Evolutionary conservation across 2,113 vertebrate genomes (phyloP).

Genomic region (Hipposideros armiger): DNA sequence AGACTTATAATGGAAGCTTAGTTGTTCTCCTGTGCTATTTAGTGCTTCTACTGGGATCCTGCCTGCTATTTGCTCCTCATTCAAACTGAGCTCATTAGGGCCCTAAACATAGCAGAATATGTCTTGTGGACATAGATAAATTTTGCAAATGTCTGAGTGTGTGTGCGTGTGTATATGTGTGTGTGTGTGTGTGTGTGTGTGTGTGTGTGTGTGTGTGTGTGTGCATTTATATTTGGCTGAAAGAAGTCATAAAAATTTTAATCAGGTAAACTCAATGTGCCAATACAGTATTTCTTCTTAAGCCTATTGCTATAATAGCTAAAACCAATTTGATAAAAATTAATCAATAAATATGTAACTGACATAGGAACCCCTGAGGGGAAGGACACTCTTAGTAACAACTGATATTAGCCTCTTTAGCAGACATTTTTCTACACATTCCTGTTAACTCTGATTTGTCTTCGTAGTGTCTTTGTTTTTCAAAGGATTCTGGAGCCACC

Average conservation of each 20-base stretch:
- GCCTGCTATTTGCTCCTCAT: not conserved
- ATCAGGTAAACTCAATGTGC: not conserved
- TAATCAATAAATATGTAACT: not conserved
- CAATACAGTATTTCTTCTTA: not conserved
- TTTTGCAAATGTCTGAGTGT: not conserved
- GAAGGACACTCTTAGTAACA: not conserved
- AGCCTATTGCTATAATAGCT: not conserved
- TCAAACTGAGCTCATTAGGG: not conserved
- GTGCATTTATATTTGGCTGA: not conserved
- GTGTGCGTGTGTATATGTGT: not conserved
- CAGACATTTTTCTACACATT: not conserved
- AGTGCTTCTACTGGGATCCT: not conserved
- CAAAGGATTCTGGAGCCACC: not conserved
- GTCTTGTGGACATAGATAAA: not conserved
- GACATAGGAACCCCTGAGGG: not conserved
- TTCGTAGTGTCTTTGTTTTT: not conserved
- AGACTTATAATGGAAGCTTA: not conserved
- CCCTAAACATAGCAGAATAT: not conserved
- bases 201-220: not conserved
- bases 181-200: not conserved
- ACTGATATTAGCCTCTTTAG: not conserved
- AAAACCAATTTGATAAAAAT: conserved; percentile 23
- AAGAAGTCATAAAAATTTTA: not conserved
- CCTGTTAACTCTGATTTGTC: not conserved
- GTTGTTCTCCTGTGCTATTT: not conserved